These are phyloP conservation scores for Molossus alvarezi DNA, from an alignment of 2,797 vertebrate species.

Conservation along the genomic window DNA sequence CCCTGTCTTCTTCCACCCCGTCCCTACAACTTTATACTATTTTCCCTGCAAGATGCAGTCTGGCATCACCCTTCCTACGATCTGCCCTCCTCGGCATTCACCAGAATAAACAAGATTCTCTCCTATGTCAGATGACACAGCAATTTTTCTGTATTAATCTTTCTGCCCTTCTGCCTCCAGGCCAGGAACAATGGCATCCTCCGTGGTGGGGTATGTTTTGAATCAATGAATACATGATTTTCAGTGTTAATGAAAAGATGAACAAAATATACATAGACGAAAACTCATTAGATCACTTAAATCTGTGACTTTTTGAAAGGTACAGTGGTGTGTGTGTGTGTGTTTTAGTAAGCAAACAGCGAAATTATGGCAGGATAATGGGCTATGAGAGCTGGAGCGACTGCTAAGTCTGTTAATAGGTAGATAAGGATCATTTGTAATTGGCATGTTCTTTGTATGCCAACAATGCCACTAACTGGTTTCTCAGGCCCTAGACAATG, in stretches of 20 bases:
- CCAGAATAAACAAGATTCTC: constrained; percentile 7
- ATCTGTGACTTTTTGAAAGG: constrained; percentile 8
- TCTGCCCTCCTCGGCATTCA: neutral
- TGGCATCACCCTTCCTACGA: neutral
- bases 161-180: neutral
- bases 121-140: neutral
- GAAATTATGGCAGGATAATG: constrained; percentile 73
- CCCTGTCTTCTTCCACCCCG: rapidly evolving
- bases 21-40: neutral
- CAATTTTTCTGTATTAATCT: neutral
- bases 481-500: constrained; percentile 72
- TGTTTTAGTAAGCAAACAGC: constrained; percentile 69
- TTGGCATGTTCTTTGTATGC: constrained; percentile 60
- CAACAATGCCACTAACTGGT: constrained; percentile 60
- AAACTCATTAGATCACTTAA: constrained; percentile 6
- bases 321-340: neutral
- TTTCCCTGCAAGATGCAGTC: neutral
- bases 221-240: constrained; percentile 17
- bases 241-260: neutral
- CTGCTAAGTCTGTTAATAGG: constrained; percentile 63
- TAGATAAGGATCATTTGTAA: constrained; percentile 78
- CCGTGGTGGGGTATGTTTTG: neutral
- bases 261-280: neutral
- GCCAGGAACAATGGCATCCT: neutral
- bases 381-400: neutral